Percentiles rank a stretch among this genome's conserved stretches.
Conservation (phyloP, 2,888 invertebrate genomes). For the Rambutsinella grinnellia region DNA sequence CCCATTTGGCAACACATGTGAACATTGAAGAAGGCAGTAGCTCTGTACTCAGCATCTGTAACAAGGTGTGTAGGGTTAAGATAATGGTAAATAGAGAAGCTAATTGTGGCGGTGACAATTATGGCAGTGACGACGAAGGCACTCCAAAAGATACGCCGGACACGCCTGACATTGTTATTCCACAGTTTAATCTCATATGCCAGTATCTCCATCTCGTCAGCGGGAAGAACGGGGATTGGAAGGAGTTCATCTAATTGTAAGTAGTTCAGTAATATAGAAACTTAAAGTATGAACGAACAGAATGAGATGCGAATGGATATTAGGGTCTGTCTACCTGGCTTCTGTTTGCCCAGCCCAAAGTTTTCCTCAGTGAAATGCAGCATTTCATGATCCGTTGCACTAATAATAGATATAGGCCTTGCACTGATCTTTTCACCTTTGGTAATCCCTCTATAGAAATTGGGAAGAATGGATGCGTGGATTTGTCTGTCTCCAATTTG, state of each 20-base stretch:
- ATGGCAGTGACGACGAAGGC: no score
- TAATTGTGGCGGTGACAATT: no score
- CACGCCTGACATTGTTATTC: background rate
- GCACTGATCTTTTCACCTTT: conserved; percentile 9
- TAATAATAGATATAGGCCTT: conserved; percentile 17
- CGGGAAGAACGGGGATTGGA: conserved; percentile 24
- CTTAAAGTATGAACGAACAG: no score
- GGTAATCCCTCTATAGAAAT: background rate
- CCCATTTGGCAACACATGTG: conserved; percentile 14
- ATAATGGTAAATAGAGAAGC: no score
- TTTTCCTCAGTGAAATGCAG: conserved; percentile 9
- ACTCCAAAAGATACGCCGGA: background rate
- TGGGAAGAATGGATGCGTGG: background rate
- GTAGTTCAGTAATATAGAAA: no score
- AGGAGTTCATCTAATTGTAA: conserved; percentile 24
- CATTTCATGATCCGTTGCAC: conserved; percentile 21
- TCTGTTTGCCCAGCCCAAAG: background rate
- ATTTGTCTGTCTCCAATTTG: background rate
- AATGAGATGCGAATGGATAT: no score
- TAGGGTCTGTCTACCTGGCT: no score
- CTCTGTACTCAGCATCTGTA: background rate
- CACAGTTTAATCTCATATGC: conserved; percentile 36
- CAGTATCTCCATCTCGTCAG: conserved; percentile 28
- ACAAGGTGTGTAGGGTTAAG: no score
- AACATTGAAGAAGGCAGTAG: background rate